Base-by-base conservation (phyloP, 2,888 invertebrate genomes). In the Lobophora halterata region DNA sequence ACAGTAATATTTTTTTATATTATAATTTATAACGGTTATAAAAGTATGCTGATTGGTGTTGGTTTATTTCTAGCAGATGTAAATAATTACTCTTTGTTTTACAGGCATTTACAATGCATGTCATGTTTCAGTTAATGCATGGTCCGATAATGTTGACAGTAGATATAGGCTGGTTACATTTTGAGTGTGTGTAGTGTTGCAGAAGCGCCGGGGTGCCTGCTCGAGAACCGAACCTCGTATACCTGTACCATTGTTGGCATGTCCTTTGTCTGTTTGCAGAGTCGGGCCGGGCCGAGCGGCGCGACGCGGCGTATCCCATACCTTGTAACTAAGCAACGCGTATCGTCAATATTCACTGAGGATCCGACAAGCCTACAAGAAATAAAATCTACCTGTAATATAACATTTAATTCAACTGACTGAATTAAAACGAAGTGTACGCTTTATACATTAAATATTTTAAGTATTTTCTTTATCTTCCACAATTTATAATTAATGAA, bases 231-330 rank as follows among this genome's bases (percentile, higher is more conserved):
- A n/a, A n/a, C 49, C 55, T 29, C 51, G 52, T 60, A 55, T 52
- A 53, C n/a, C 62, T 65, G 53, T 62, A 65, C 56, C 57, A 68
- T 66, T 76, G 67, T 83, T 86, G 86, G 86, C 85, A 87, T 83
- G 82, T 83, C 61, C 69, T 85, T 85, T 82, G 71, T 82, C 71
- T 86, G 81, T 70, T 87, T 86, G 54, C 86, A 87, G 86, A 80
- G 61, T 58, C 59, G 65, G 57, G 57, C 27, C 42, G 39, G 58
- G 60, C 55, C 57, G 60, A 56, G 49, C 61, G 57, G 64, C 59
- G 54, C 58, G 59, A 60, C 60, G 61, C 64, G 64, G 69, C 71
- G 52, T 83, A 82, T 75, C 73, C 68, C 62, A 49, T 79, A 76
- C 5, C 70, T 52, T 48, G 56, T 58, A 55, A 50, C 50, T 62